Conservation (phyloP, 2,888 invertebrate genomes). For the Epinotia demarniana region DNA sequence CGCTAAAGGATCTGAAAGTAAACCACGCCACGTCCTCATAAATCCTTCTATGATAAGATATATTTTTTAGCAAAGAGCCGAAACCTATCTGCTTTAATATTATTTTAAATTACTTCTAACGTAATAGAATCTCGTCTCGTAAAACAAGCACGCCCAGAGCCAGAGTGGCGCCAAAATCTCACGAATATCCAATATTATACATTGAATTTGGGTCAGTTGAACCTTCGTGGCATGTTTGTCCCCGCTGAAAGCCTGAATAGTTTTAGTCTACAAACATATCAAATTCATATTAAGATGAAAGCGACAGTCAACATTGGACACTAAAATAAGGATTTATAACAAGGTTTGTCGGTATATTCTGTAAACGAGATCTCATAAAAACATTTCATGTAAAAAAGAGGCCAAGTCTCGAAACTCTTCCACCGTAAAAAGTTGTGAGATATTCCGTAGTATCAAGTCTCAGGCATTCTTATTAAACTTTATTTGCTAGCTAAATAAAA, state of each 20-base stretch:
- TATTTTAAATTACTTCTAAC: background rate
- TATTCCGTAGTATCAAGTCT: too few relatives aligned
- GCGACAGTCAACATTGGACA: too few relatives aligned
- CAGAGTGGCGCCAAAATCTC: constrained; percentile 10
- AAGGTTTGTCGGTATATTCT: too few relatives aligned
- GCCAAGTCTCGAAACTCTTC: too few relatives aligned
- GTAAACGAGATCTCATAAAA: too few relatives aligned
- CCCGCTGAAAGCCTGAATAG: background rate
- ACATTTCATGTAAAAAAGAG: too few relatives aligned
- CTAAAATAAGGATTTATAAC: too few relatives aligned
- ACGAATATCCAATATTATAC: constrained; percentile 29
- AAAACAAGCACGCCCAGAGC: constrained; percentile 15
- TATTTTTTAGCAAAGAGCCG: background rate
- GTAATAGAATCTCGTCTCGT: constrained; percentile 12
- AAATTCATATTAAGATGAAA: background rate
- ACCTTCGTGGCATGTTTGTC: constrained; percentile 22
- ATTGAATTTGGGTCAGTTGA: constrained; percentile 13
- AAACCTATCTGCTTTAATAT: background rate
- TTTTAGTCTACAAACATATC: constrained; percentile 4
- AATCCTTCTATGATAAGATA: background rate
- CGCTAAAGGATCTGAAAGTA: background rate
- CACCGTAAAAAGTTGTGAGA: too few relatives aligned
- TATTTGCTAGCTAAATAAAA: too few relatives aligned
- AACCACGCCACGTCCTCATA: background rate
- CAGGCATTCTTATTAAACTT: too few relatives aligned